phyloP scores from a whole-genome alignment of 2,797 vertebrate species.

The Gallinago stenura region DNA sequence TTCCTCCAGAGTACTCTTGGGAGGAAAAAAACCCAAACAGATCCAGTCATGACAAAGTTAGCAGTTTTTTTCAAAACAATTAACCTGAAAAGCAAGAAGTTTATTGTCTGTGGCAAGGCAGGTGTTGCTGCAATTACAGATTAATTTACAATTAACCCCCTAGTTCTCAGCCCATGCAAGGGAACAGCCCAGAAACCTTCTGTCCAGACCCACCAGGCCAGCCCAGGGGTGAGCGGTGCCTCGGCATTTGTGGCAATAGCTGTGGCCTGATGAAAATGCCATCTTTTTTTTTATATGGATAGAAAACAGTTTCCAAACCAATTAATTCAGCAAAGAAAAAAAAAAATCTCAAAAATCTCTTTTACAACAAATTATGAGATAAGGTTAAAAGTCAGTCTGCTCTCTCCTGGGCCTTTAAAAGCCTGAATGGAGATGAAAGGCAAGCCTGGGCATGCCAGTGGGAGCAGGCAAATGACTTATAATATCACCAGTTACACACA shows the following conservation, averaged over 20 bases:
- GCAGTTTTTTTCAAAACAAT: not conserved
- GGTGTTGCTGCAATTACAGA: not conserved
- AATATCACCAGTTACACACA: constrained; percentile 41
- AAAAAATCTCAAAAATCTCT: not conserved
- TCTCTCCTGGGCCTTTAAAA: constrained; percentile 15
- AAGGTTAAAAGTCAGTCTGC: not conserved
- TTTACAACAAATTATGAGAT: constrained; percentile 20
- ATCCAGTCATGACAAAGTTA: not conserved
- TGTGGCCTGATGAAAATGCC: not conserved
- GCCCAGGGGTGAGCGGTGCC: accelerated
- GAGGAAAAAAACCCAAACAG: accelerated
- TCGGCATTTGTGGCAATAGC: not conserved
- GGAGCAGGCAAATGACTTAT: constrained; percentile 11
- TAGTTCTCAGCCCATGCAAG: not conserved
- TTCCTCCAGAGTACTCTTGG: not conserved
- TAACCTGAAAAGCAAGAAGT: not conserved
- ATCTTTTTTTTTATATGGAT: not conserved
- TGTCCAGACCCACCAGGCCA: not conserved
- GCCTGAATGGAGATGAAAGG: constrained; percentile 44
- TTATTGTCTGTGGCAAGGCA: not conserved
- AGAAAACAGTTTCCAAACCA: not conserved
- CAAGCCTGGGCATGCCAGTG: not conserved
- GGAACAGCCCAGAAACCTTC: not conserved
- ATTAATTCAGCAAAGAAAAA: not conserved
- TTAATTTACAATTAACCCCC: not conserved